Evolutionary conservation across 2,797 vertebrate species (phyloP), one percentile per base, ranked within the genome.

Genomic region (Tenualosa thibaudeaui): DNA sequence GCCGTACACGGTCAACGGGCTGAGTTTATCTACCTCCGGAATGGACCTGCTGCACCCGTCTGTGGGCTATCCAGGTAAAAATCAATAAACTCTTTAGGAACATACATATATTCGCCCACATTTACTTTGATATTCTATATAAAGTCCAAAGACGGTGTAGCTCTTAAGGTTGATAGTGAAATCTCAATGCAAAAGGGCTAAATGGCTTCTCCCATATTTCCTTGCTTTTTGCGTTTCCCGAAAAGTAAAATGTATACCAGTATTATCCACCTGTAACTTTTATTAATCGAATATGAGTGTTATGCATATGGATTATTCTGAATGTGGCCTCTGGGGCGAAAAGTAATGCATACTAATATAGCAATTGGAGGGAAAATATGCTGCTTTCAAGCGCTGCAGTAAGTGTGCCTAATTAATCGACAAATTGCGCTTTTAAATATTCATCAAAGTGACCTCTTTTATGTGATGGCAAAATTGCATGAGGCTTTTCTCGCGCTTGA

Each of bases 31-130:
- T 71, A 97, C 98, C 89, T 98, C 98, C 85, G 97, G 98, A 85
- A 99, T 99, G 98, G 98, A 99, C 91, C 95, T 99, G 83, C 94
- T 99, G 89, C 98, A 99, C 83, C 98, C 98, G 4, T 99, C 98
- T 17, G 97, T 99, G 92, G 98, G 97, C 89, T 99, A 99, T 90
- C 98, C 98, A 93, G 97, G 98, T 99, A 94, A 95, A 24, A 19
- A 62, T n/a, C n/a, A n/a, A 62, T 24, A 1, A 62, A n/a, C 58
- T 10, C 58, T 9, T 62, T 6, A 24, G 8, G 9, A n/a, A 62
- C n/a, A 24, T 5, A 22, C 56, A 58, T 3, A 58, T 19, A 58
- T 24, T 62, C n/a, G 58, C 58, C 9, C n/a, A 62, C 8, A 24
- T 24, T 62, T 24, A n/a, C 31, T 31, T 62, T 24, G 58, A 62